Evolutionary conservation across 23 tunicate genomes (phyloP).

Genomic region (Phallusia fumigata): DNA sequence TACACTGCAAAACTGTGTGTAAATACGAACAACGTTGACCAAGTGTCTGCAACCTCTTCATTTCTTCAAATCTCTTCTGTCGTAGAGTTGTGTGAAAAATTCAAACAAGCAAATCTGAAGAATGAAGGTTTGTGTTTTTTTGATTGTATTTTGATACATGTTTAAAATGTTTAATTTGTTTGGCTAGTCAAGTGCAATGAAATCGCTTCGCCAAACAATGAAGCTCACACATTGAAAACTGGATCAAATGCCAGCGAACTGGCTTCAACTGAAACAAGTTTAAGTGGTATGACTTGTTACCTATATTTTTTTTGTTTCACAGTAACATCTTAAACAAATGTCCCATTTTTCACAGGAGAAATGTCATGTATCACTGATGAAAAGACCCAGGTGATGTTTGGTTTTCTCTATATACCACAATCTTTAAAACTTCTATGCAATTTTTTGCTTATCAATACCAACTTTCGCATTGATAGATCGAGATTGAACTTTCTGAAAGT

Average conservation of each 20-base stretch:
- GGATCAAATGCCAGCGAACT: too few species aligned
- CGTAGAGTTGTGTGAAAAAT: constrained; percentile 56
- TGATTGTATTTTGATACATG: background rate
- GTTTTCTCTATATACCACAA: background rate
- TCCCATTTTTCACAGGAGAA: background rate
- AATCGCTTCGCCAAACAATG: too few species aligned
- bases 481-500: constrained; percentile 4
- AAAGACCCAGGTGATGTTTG: background rate
- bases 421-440: background rate
- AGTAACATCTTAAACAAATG: too few species aligned
- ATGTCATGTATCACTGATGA: background rate
- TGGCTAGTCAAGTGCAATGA: too few species aligned
- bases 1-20: constrained; percentile 68
- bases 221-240: too few species aligned
- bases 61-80: constrained; percentile 52
- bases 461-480: background rate
- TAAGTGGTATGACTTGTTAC: too few species aligned
- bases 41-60: constrained; percentile 43
- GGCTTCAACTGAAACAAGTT: too few species aligned
- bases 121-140: background rate
- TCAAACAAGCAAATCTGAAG: constrained; percentile 27
- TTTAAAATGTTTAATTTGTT: too few species aligned
- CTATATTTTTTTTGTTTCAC: too few species aligned
- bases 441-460: background rate
- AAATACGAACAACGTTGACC: constrained; percentile 53